Evolutionary conservation across 2,113 vertebrate species (phyloP).

Genomic region (Pterocles burchelli): DNA sequence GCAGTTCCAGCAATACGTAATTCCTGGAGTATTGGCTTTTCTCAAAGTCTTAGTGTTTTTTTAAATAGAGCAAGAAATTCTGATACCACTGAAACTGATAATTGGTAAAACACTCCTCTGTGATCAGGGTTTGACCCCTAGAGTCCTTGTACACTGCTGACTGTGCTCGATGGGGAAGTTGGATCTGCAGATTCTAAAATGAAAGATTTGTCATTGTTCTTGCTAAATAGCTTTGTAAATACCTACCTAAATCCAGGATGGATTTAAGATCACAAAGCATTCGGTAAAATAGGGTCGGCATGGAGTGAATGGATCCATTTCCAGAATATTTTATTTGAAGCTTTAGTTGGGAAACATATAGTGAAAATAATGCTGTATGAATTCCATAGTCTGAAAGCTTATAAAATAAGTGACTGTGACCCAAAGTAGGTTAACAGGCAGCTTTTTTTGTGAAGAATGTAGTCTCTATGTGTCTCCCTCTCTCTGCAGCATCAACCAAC

Average conservation of each 20-base stretch:
- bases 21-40: background rate
- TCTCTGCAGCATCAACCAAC: background rate
- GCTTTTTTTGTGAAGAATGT: background rate
- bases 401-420: background rate
- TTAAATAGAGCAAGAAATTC: background rate
- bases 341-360: background rate
- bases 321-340: background rate
- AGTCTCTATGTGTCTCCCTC: no score
- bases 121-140: background rate
- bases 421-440: background rate
- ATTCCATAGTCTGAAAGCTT: background rate
- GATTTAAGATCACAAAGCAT: background rate
- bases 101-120: background rate
- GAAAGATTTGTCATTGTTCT: background rate
- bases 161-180: background rate
- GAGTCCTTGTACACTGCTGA: background rate
- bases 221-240: background rate
- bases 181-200: background rate
- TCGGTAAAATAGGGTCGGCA: accelerated
- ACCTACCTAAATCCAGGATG: background rate
- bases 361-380: background rate
- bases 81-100: background rate
- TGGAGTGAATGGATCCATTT: background rate
- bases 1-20: background rate
- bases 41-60: background rate